A percentile compares a stretch with the other conserved stretches of the same genome.
These are phyloP conservation scores for Mythimna lalbum DNA, from an alignment of 2,888 invertebrate genomes.

Conservation along the genomic window DNA sequence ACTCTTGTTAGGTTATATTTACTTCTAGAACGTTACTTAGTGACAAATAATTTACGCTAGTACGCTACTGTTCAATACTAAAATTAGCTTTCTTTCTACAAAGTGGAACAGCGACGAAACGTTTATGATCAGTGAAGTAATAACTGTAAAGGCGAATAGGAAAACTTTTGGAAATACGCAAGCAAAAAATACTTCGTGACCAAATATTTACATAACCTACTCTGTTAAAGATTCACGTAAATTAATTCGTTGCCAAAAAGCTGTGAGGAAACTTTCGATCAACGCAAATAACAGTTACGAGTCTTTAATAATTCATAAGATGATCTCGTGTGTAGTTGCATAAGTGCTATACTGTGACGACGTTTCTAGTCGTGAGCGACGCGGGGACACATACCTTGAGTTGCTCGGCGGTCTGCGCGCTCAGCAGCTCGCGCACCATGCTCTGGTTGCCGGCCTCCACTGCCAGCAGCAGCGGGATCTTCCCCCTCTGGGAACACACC, in stretches of 20 bases:
- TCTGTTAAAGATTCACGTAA: not conserved
- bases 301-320: conserved; percentile 47
- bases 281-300: conserved; percentile 6
- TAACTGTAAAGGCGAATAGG: not conserved
- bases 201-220: conserved; percentile 14
- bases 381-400: conserved; percentile 90
- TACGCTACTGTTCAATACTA: conserved; percentile 2
- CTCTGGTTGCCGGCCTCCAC: conserved; percentile 98
- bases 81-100: conserved; percentile 4
- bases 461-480: conserved; percentile 97
- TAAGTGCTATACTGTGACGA: conserved; percentile 18
- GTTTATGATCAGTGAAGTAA: conserved; percentile 16
- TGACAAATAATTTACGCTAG: not conserved
- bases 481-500: conserved; percentile 94
- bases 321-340: conserved; percentile 51
- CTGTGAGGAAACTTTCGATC: conserved; percentile 24
- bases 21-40: not conserved
- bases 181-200: not conserved
- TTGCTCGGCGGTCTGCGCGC: conserved; percentile 96
- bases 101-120: conserved; percentile 22
- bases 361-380: not conserved
- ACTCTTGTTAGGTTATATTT: not conserved
- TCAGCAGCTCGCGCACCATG: conserved; percentile 97
- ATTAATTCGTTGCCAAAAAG: conserved; percentile 19
- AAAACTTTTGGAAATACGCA: not conserved